Evolutionary conservation across 2,797 vertebrate genomes (phyloP).

Genomic region (Rhabdophis nuchalis): DNA sequence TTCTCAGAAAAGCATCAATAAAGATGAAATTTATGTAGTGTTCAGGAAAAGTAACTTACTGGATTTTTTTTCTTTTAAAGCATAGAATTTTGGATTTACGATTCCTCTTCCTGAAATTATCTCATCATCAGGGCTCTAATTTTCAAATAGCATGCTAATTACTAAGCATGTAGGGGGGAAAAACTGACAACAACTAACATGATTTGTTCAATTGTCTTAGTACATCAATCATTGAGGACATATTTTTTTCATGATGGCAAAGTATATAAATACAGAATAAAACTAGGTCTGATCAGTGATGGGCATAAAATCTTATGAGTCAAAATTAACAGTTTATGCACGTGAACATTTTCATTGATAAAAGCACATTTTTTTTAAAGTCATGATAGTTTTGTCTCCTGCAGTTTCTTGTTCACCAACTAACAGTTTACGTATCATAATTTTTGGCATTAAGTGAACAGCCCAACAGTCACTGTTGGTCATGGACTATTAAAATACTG

Average conservation of each 20-base stretch:
- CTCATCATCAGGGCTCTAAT: background rate
- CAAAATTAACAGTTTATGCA: background rate
- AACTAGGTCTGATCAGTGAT: background rate
- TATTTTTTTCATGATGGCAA: background rate
- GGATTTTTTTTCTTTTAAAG: background rate
- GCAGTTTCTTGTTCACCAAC: background rate
- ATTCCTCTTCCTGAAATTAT: background rate
- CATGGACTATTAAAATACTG: background rate
- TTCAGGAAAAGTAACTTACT: conserved; percentile 25
- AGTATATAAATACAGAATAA: background rate
- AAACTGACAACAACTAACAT: background rate
- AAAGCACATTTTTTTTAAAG: background rate
- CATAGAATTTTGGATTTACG: background rate
- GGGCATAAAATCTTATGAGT: background rate
- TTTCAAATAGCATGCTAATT: background rate
- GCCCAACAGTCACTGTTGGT: background rate
- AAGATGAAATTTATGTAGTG: background rate
- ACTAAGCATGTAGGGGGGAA: background rate
- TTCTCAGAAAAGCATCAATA: background rate
- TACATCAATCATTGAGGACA: background rate
- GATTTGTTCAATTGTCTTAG: background rate
- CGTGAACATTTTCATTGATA: background rate
- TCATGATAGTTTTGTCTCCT: background rate
- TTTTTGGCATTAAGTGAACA: background rate
- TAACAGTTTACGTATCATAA: background rate